Base-by-base conservation (phyloP, 2,797 vertebrate species). In the Catamblyrhynchus diadema region DNA sequence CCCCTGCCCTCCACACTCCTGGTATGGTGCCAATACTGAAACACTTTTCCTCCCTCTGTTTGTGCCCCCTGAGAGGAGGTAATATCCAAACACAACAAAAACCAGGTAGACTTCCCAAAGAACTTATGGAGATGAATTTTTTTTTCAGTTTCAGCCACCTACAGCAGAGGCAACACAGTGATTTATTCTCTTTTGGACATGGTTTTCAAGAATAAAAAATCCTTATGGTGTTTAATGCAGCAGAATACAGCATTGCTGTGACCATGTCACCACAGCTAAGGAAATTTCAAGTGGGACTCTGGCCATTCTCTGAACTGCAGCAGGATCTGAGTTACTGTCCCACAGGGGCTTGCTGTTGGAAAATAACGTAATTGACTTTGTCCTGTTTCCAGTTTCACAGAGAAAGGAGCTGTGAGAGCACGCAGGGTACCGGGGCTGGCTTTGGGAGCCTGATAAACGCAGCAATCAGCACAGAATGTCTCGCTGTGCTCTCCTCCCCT, bases 351-450 rank as follows among this genome's bases (percentile, higher is more conserved):
- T 60, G 79, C 64, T 87, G 81, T 12, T 83, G 94, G 90, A 94
- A 95, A 96, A 94, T 48, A 84, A 72, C 8, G 3, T 90, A 93
- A 96, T 83, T 94, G 69, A 70, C 94, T 94, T 92, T 88, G 93
- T 96, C 92, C 79, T 3, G 6, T 32, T 93, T 96, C 92, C 89
- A 81, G 30, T 93, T 94, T 94, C 81, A 32, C 78, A 66, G 92
- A 71, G 92, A 70, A 94, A 81, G 2, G 25, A 84, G 81, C 60
- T 65, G 60, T 39, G 20, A 60, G 92, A 88, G 95, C 53, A 90
- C 41, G 0, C 67, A 17, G 93, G 78, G 92, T 79, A 56, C 93
- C 18, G 13, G 44, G 82, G 27, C 81, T 53, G 65, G 33, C 69
- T 72, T 35, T 42, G n/a, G 51, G 81, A 82, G 70, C 30, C 19